Base-by-base conservation (phyloP, 2,888 invertebrate species). In the Neocrepidodera transversa region DNA sequence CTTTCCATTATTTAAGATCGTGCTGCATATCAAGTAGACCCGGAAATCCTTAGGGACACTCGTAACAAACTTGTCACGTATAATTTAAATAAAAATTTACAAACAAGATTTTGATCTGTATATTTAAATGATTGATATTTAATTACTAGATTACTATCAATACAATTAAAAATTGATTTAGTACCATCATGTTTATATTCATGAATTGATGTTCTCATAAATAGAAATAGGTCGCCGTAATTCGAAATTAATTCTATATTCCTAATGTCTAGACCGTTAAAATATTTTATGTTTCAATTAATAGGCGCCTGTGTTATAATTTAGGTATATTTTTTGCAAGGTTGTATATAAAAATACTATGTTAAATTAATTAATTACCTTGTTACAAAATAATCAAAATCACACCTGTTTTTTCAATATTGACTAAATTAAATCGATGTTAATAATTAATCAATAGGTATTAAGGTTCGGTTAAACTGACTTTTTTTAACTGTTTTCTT, bases 1-100 rank as follows among this genome's bases (percentile, higher is more conserved):
- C 16, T 43, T 53, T 53, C 32, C 53, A 43, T 53, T 53, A 43
- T 53, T 53, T 53, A 14, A 11, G 32, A 43, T 53, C 20, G 43
- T 5, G 35, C 14, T 43, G 43, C 32, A 53, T 53, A 43, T 53
- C 20, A 53, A 53, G 53, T 42, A 26, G 52, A 5, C 1, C 23
- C 16, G 20, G n/a, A 53, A n/a, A n/a, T 53, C 43, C 38, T 17
- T 40, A 11, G 42, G 42, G 40, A 20, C 26, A 28, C 11, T 11
- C 51, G 16, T 28, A 28, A 30, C n/a, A 40, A 16, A 42, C 42
- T 52, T 42, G n/a, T n/a, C n/a, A n/a, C n/a, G n/a, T n/a, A n/a
- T n/a, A n/a, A n/a, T n/a, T n/a, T n/a, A n/a, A n/a, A n/a, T n/a
- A n/a, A n/a, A n/a, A n/a, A n/a, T n/a, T n/a, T n/a, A n/a, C n/a